phyloP scores from a whole-genome alignment of 2,113 vertebrate genomes.

The Pygoscelis antarcticus region DNA sequence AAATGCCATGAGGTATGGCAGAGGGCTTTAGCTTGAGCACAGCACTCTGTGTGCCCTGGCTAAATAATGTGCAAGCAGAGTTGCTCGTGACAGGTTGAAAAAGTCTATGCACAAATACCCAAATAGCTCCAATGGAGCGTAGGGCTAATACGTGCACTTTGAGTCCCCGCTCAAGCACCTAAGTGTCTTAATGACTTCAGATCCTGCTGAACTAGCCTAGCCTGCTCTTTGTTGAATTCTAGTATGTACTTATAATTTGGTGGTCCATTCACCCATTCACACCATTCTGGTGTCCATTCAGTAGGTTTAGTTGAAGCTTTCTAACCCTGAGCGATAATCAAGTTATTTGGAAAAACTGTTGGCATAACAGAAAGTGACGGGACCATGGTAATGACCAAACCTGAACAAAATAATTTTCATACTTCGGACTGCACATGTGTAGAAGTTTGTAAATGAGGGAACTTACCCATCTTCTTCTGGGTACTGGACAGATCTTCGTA shows the following conservation, averaged over 20 bases:
- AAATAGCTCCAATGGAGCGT: neutral
- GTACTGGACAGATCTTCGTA: constrained; percentile 77
- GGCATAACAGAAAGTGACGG: neutral
- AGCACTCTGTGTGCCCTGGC: neutral
- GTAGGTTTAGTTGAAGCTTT: neutral
- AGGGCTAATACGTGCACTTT: neutral
- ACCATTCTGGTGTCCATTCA: neutral
- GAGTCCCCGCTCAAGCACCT: neutral
- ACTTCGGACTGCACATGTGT: neutral
- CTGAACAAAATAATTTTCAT: neutral
- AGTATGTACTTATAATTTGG: neutral
- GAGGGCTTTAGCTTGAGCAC: neutral
- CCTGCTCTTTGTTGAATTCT: neutral
- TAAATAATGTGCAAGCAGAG: neutral
- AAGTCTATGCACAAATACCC: neutral
- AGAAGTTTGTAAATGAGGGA: neutral
- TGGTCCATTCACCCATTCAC: neutral
- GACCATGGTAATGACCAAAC: neutral
- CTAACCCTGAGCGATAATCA: neutral
- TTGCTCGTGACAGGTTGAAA: neutral
- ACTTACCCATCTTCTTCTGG: constrained; percentile 77
- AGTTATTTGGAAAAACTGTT: neutral
- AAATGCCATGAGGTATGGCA: accelerated
- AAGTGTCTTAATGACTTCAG: neutral
- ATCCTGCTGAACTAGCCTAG: neutral